phyloP scores from a whole-genome alignment of 2,888 invertebrate species.

The Notodonta ziczac region DNA sequence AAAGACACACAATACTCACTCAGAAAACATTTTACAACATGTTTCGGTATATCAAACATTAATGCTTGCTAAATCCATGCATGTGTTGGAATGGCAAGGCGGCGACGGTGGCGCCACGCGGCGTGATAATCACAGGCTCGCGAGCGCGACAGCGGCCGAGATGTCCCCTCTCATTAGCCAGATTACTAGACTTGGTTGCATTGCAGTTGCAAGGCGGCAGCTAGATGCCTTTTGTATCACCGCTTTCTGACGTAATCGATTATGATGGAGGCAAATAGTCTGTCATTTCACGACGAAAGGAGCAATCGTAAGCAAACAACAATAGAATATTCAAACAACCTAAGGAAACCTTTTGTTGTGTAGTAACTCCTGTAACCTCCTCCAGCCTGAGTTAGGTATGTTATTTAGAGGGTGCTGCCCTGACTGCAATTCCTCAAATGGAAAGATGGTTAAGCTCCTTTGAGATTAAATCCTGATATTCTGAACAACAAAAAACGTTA shows the following conservation, averaged over 20 bases:
- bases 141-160: conserved; percentile 21
- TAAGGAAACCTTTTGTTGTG: too few relatives aligned
- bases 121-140: conserved; percentile 55
- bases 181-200: conserved; percentile 45
- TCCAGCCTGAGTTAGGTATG: too few relatives aligned
- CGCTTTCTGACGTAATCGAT: conserved; percentile 9
- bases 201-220: conserved; percentile 13
- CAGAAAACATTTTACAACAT: background rate
- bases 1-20: too few relatives aligned
- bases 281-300: too few relatives aligned
- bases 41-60: conserved; percentile 12
- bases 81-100: conserved; percentile 53
- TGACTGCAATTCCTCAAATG: too few relatives aligned
- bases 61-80: conserved; percentile 14
- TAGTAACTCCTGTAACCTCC: too few relatives aligned
- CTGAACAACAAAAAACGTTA: too few relatives aligned
- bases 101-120: conserved; percentile 53
- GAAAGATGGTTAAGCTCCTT: too few relatives aligned
- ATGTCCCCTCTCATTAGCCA: conserved; percentile 48
- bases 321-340: too few relatives aligned
- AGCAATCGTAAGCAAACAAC: too few relatives aligned
- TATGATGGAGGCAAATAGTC: background rate
- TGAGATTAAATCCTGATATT: too few relatives aligned
- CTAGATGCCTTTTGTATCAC: conserved; percentile 24
- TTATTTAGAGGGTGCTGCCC: too few relatives aligned